These are phyloP conservation scores for Acromyrmex charruanus DNA, from an alignment of 1,140 invertebrate species.

Conservation along the genomic window DNA sequence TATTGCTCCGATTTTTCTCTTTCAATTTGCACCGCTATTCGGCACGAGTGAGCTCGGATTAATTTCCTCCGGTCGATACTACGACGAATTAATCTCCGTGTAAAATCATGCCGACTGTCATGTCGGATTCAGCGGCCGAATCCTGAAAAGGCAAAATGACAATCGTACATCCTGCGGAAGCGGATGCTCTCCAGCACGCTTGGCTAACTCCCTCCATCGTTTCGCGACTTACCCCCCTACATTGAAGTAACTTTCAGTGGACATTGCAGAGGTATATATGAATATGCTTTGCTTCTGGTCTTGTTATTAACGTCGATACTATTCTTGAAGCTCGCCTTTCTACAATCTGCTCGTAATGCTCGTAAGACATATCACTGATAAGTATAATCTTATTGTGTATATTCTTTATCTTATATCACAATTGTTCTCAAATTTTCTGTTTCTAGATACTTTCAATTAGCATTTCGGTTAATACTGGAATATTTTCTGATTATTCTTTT, in stretches of 20 bases:
- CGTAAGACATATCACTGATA: background rate
- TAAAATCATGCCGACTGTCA: background rate
- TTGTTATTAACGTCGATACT: background rate
- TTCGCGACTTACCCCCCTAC: constrained; percentile 25
- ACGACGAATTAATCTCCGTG: constrained; percentile 16
- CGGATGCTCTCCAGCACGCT: constrained; percentile 84
- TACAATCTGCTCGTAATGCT: no score
- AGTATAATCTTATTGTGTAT: background rate
- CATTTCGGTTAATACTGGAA: background rate
- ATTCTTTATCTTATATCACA: constrained; percentile 6
- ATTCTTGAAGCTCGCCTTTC: background rate
- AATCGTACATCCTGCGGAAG: constrained; percentile 85
- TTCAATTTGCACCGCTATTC: constrained; percentile 5
- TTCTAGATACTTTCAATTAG: background rate
- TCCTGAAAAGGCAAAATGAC: constrained; percentile 68
- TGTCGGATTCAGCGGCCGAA: constrained; percentile 26
- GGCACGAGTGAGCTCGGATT: background rate
- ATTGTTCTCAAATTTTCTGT: background rate
- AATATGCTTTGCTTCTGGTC: background rate
- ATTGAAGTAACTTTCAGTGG: constrained; percentile 28
- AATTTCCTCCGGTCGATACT: constrained; percentile 42
- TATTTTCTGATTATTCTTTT: background rate
- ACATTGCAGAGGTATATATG: constrained; percentile 42
- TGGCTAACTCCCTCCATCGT: constrained; percentile 78
- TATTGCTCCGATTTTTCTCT: constrained; percentile 35